phyloP scores from a whole-genome alignment of 30 jellyfish, hydroid and myxozoan genomes.

The Hydractinia symbiolongicarpus region DNA sequence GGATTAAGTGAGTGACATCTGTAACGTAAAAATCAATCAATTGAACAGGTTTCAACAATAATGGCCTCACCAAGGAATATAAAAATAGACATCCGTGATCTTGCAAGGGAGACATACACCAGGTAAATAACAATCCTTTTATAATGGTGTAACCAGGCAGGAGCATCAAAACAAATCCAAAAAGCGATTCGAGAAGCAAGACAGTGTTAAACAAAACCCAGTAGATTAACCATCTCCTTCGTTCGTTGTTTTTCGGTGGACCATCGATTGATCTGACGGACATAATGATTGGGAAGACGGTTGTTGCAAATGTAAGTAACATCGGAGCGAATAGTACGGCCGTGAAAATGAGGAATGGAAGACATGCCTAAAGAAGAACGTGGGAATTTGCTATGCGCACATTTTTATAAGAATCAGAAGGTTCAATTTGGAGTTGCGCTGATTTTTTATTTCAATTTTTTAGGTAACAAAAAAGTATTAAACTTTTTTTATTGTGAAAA shows the following conservation, averaged over 20 bases:
- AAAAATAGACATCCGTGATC: not conserved
- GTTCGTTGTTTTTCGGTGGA: not conserved
- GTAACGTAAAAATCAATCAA: not conserved
- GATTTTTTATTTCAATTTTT: no score
- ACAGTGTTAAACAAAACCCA: slow-evolving; percentile 6
- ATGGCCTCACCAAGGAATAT: slow-evolving; percentile 1
- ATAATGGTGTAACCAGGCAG: not conserved
- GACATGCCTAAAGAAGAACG: not conserved
- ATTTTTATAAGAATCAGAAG: no score
- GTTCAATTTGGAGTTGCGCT: no score
- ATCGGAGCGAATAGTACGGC: slow-evolving; percentile 7
- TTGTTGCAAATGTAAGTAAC: not conserved
- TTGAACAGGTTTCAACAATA: not conserved
- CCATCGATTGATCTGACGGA: slow-evolving; percentile 4
- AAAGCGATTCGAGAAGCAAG: not conserved
- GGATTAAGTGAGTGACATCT: not conserved
- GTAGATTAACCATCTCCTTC: slow-evolving; percentile 4
- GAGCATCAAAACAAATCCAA: not conserved
- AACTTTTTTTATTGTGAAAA: no score
- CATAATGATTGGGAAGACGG: not conserved
- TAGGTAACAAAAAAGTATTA: no score
- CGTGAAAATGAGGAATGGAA: not conserved
- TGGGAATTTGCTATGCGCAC: not conserved
- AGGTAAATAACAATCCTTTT: not conserved
- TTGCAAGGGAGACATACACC: slow-evolving; percentile 3